phyloP scores from a whole-genome alignment of 2,888 invertebrate species.

The Synergus laeviventris region DNA sequence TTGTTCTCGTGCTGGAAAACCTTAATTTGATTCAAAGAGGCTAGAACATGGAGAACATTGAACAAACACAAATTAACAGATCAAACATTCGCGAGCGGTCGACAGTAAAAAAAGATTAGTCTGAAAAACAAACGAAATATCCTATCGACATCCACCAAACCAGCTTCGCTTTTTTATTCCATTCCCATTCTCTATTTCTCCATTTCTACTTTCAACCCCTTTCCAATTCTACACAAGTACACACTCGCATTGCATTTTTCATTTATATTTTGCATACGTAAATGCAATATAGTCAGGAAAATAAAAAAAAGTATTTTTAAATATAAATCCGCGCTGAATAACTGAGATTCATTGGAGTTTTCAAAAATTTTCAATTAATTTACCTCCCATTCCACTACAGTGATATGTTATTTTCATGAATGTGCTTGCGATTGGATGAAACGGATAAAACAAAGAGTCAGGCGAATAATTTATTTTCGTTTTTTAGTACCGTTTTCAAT shows the following conservation, averaged over 20 bases:
- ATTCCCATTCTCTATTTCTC: neutral
- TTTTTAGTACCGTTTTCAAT: constrained; percentile 17
- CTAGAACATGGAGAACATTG: constrained; percentile 5
- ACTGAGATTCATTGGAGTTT: neutral
- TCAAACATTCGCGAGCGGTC: constrained; percentile 42
- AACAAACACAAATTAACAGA: constrained; percentile 46
- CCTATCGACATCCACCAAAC: constrained; percentile 27
- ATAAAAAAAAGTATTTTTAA: constrained; percentile 17
- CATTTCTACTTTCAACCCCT: neutral
- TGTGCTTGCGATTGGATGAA: constrained; percentile 10
- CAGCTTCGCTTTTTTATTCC: constrained; percentile 31
- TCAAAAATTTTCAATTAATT: constrained; percentile 31
- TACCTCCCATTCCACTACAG: neutral
- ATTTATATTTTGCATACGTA: constrained; percentile 23
- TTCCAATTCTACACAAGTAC: neutral
- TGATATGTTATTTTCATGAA: neutral
- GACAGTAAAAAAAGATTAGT: constrained; percentile 35
- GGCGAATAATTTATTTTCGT: constrained; percentile 20
- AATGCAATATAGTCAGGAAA: constrained; percentile 22
- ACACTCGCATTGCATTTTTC: neutral
- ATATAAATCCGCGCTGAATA: constrained; percentile 13
- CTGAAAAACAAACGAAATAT: constrained; percentile 41
- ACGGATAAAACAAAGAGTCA: constrained; percentile 1
- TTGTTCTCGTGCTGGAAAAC: neutral
- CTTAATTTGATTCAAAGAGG: neutral